Conservation (phyloP, 2,888 invertebrate species). For the Neoaliturus tenellus region DNA sequence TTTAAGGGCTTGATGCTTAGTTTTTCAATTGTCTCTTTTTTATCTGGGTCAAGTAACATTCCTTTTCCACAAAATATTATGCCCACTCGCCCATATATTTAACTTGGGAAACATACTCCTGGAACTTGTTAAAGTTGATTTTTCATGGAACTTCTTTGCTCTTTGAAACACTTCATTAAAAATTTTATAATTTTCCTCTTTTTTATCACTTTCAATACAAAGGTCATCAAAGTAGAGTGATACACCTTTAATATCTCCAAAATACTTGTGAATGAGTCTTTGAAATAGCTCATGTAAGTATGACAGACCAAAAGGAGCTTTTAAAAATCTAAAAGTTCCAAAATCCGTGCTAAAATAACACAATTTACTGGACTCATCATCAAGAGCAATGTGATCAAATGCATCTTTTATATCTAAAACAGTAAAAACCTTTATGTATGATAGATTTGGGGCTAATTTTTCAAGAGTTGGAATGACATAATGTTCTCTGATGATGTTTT, state of each 20-base stretch:
- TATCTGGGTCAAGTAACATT: slow-evolving; percentile 59
- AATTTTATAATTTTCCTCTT: slow-evolving; percentile 45
- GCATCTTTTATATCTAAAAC: slow-evolving; percentile 58
- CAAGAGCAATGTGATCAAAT: slow-evolving; percentile 54
- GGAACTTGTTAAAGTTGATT: slow-evolving; percentile 67
- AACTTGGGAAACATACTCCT: slow-evolving; percentile 62
- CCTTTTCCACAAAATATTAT: slow-evolving; percentile 64
- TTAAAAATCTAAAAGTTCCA: slow-evolving; percentile 54
- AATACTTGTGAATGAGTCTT: neutral
- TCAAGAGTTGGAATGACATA: slow-evolving; percentile 56
- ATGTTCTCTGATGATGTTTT: slow-evolving; percentile 57
- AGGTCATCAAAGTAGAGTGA: slow-evolving; percentile 5
- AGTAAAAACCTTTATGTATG: slow-evolving; percentile 48
- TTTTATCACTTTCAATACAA: neutral
- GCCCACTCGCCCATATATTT: slow-evolving; percentile 67
- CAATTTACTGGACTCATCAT: slow-evolving; percentile 24
- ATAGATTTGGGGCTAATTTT: slow-evolving; percentile 47
- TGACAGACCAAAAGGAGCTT: slow-evolving; percentile 53
- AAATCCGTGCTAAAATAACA: slow-evolving; percentile 55
- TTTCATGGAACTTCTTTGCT: slow-evolving; percentile 51
- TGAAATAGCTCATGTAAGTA: neutral
- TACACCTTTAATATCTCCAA: slow-evolving; percentile 5
- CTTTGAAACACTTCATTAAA: slow-evolving; percentile 52
- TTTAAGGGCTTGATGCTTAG: too few species aligned
- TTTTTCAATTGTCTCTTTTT: neutral